Evolutionary conservation across 2,113 vertebrate genomes (phyloP).

Genomic region (Brienomyrus brachyistius): DNA sequence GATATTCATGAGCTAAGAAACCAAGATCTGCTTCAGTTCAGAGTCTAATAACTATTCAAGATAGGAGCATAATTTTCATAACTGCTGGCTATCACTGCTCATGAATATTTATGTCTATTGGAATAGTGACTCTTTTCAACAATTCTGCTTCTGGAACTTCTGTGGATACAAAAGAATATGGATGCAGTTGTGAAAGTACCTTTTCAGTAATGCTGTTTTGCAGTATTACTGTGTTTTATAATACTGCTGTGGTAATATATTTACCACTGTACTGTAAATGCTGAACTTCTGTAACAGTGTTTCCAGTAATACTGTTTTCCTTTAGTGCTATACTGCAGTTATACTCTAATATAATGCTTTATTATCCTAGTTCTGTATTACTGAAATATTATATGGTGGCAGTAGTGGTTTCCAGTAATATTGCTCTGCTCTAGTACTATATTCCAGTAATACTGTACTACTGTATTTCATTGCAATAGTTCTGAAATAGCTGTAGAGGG

Average conservation of each 20-base stretch:
- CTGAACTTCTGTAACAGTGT: not conserved
- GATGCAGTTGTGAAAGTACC: not conserved
- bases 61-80: not conserved
- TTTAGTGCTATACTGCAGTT: not conserved
- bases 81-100: slow-evolving; percentile 9
- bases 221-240: not conserved
- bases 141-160: slow-evolving; percentile 1
- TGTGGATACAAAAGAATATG: not conserved
- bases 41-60: slow-evolving; percentile 14
- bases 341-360: not conserved
- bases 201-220: not conserved
- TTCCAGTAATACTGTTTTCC: not conserved
- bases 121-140: not conserved
- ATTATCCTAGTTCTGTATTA: not conserved
- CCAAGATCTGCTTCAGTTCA: not conserved
- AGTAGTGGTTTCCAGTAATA: not conserved
- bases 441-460: not conserved
- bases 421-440: not conserved
- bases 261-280: not conserved
- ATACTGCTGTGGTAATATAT: not conserved
- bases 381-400: not conserved
- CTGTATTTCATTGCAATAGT: not conserved
- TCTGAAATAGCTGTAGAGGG: not conserved
- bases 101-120: not conserved
- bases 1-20: slow-evolving; percentile 5